These are phyloP conservation scores for Batillaria attramentaria DNA, from an alignment of 1,140 invertebrate species.

Conservation along the genomic window DNA sequence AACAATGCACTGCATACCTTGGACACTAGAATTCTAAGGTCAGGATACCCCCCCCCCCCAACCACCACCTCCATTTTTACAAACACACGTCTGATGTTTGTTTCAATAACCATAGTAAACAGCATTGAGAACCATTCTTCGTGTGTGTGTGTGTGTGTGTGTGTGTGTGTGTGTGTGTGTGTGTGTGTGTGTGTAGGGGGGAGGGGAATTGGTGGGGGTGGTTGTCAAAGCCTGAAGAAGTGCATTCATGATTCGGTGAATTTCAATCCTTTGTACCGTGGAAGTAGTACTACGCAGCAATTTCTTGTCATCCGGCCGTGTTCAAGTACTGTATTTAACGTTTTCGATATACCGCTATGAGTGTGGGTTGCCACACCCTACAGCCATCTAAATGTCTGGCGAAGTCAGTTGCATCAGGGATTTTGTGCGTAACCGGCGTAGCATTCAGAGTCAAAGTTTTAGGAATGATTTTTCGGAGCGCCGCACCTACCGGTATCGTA, in stretches of 20 bases:
- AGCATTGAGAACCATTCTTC: background rate
- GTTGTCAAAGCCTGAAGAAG: background rate
- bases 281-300: background rate
- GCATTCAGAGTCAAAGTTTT: no score
- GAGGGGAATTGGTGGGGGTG: background rate
- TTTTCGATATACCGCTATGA: no score
- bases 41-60: background rate
- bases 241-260: background rate
- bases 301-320: background rate
- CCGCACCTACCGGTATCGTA: no score
- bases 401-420: no score
- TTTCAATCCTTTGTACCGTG: background rate
- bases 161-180: conserved; percentile 3
- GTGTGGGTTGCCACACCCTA: no score
- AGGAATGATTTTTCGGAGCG: no score
- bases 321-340: no score
- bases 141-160: conserved; percentile 12
- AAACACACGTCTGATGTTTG: background rate
- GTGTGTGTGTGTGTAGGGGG: background rate
- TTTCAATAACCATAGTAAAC: background rate
- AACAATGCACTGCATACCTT: background rate
- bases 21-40: background rate
- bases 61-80: background rate
- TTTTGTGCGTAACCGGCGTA: no score
- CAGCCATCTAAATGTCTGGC: no score